Conservation (phyloP, 1,140 invertebrate genomes). For the Papilio dardanus region DNA sequence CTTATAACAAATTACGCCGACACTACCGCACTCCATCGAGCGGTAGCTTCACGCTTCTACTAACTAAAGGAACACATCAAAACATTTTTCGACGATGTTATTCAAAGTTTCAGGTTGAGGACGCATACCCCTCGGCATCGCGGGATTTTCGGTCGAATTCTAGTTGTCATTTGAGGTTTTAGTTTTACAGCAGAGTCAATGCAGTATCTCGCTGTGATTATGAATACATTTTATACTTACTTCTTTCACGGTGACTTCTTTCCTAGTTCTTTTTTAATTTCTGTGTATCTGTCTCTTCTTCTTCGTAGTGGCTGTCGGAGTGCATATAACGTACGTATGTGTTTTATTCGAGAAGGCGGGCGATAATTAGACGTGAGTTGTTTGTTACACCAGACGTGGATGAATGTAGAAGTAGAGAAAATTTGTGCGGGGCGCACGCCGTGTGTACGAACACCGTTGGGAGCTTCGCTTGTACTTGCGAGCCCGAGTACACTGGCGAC, state of each 20-base stretch:
- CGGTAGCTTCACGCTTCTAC: conserved; percentile 76
- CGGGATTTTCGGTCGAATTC: neutral
- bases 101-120: conserved; percentile 58
- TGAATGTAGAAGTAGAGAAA: conserved; percentile 90
- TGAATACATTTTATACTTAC: conserved; percentile 49
- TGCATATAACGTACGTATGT: conserved; percentile 69
- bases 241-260: conserved; percentile 41
- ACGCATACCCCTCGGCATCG: conserved; percentile 12
- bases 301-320: conserved; percentile 75
- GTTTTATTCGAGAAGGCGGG: conserved; percentile 38
- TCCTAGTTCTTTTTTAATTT: conserved; percentile 54
- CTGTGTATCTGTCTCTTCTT: conserved; percentile 64
- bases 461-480: conserved; percentile 92
- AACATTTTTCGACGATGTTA: conserved; percentile 43
- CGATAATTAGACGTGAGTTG: conserved; percentile 71
- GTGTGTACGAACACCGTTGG: conserved; percentile 93
- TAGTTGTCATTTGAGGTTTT: conserved; percentile 30
- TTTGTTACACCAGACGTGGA: conserved; percentile 90
- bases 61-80: conserved; percentile 60
- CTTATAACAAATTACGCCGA: conserved; percentile 57
- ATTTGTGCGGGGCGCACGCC: conserved; percentile 92
- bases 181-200: conserved; percentile 29
- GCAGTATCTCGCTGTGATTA: conserved; percentile 14
- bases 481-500: conserved; percentile 92
- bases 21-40: conserved; percentile 63